phyloP scores from a whole-genome alignment of 2,113 vertebrate species.

The Dunckerocampus dactyliophorus region DNA sequence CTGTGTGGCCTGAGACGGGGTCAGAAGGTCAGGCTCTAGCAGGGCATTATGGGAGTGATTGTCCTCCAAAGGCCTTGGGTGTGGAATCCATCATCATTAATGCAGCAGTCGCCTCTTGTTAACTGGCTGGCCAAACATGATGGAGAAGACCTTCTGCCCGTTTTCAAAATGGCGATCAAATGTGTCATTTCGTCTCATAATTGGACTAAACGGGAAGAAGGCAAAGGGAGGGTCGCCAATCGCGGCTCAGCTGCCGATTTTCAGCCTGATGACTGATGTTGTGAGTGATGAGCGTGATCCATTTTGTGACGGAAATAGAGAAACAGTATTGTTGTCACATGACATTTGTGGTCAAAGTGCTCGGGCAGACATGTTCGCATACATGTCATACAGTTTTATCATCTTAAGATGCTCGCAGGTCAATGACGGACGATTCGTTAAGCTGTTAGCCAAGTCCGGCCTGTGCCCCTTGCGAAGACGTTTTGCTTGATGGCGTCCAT shows the following conservation, averaged over 20 bases:
- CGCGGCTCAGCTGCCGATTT: slow-evolving; percentile 79
- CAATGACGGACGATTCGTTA: no score
- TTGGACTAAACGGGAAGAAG: slow-evolving; percentile 81
- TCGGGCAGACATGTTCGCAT: no score
- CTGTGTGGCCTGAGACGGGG: slow-evolving; percentile 86
- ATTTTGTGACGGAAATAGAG: no score
- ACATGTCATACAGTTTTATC: no score
- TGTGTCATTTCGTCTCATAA: slow-evolving; percentile 93
- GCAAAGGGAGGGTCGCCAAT: slow-evolving; percentile 63
- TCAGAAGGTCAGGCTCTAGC: slow-evolving; percentile 86
- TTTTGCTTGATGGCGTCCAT: no score
- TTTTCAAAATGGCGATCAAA: slow-evolving; percentile 87
- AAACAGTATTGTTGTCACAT: no score
- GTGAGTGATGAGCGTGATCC: slow-evolving; percentile 2
- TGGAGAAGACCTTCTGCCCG: slow-evolving; percentile 76
- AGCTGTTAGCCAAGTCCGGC: no score
- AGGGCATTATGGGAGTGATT: slow-evolving; percentile 91
- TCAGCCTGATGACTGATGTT: slow-evolving; percentile 66
- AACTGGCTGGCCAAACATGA: slow-evolving; percentile 81
- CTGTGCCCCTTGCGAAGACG: no score
- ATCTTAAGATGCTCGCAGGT: no score
- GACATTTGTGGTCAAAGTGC: no score
- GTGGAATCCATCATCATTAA: slow-evolving; percentile 98
- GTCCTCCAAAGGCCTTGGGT: slow-evolving; percentile 79
- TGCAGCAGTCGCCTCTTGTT: slow-evolving; percentile 83